Percentiles rank a stretch among this genome's conserved stretches.
These are phyloP conservation scores for Macrobrachium rosenbergii DNA, from an alignment of 1,140 invertebrate species.

Conservation along the genomic window DNA sequence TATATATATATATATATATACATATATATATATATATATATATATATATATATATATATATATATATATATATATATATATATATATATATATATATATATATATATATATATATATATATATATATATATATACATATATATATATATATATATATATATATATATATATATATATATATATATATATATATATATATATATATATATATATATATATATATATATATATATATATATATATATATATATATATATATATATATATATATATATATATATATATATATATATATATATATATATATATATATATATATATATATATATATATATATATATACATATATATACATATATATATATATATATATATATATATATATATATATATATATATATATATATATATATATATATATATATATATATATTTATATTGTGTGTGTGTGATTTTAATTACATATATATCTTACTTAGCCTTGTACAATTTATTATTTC, in stretches of 20 bases:
- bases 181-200: conserved; percentile 11
- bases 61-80: conserved; percentile 8
- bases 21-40: background rate
- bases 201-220: conserved; percentile 11
- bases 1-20: background rate
- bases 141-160: conserved; percentile 4
- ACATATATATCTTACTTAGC: too few relatives aligned
- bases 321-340: conserved; percentile 5
- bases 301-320: conserved; percentile 11
- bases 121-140: conserved; percentile 5
- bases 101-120: background rate
- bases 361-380: conserved; percentile 11
- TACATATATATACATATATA: background rate
- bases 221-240: conserved; percentile 8
- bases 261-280: background rate
- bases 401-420: conserved; percentile 11
- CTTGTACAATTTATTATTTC: too few relatives aligned
- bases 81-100: background rate
- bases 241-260: conserved; percentile 11
- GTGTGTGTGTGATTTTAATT: too few relatives aligned
- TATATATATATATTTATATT: background rate
- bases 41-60: conserved; percentile 5
- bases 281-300: background rate
- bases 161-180: background rate
- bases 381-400: conserved; percentile 11